Conservation (phyloP, 2,888 invertebrate genomes). For the Kuschelorhynchus macadamiae region DNA sequence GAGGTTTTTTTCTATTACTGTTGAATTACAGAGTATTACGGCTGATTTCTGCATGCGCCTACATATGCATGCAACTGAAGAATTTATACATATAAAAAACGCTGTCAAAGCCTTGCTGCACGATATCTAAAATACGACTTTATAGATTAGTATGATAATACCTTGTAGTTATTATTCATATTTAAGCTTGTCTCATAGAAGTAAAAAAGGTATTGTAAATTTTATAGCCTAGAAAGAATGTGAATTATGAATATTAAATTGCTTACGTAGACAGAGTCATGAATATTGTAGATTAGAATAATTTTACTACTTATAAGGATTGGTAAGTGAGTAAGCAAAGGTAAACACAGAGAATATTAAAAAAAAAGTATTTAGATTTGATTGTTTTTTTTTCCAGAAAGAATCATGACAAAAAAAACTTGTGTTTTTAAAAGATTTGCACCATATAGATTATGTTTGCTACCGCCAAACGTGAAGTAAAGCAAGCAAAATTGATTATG, state of each 20-base stretch:
- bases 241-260: background rate
- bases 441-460: too few species aligned
- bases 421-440: too few species aligned
- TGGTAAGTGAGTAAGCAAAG: too few species aligned
- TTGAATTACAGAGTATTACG: constrained; percentile 1
- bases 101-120: constrained; percentile 42
- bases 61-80: constrained; percentile 41
- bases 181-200: constrained; percentile 11
- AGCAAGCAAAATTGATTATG: too few species aligned
- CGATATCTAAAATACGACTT: constrained; percentile 42
- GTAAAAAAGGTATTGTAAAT: constrained; percentile 3
- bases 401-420: too few species aligned
- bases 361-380: background rate
- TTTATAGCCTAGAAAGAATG: constrained; percentile 5
- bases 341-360: background rate
- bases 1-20: constrained; percentile 1
- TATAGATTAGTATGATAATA: constrained; percentile 32
- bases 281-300: background rate
- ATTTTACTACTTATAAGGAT: background rate
- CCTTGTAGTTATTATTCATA: constrained; percentile 32
- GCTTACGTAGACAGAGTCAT: background rate
- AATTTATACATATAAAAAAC: constrained; percentile 38
- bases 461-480: too few species aligned
- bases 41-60: constrained; percentile 40
- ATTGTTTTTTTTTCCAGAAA: too few species aligned